phyloP scores from a whole-genome alignment of 2,888 invertebrate species.

The Drosophila mettleri region DNA sequence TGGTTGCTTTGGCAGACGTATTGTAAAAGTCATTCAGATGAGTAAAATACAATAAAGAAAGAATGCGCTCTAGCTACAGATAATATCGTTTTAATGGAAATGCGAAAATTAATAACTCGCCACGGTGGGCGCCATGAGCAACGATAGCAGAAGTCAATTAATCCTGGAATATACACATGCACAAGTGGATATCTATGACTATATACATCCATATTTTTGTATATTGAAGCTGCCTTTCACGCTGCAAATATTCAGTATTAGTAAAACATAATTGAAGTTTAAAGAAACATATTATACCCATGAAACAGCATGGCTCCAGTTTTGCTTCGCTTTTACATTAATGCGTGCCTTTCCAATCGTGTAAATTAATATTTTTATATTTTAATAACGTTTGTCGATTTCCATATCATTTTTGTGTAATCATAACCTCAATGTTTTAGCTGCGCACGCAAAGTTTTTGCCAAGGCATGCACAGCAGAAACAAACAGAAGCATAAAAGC shows the following conservation, averaged over 20 bases:
- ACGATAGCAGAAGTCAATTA: constrained; percentile 36
- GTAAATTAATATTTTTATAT: constrained; percentile 3
- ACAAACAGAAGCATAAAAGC: constrained; percentile 32
- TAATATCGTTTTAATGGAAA: constrained; percentile 48
- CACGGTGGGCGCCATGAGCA: constrained; percentile 21
- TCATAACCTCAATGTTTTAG: constrained; percentile 32
- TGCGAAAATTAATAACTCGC: constrained; percentile 54
- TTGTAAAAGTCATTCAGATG: constrained; percentile 45
- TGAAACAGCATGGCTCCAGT: not conserved
- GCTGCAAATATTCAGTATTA: not conserved
- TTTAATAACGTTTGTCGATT: constrained; percentile 15
- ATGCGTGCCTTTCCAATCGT: constrained; percentile 5
- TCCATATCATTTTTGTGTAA: constrained; percentile 15
- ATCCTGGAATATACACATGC: constrained; percentile 1
- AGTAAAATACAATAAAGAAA: constrained; percentile 30
- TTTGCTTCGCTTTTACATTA: not conserved
- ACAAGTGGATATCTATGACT: too few species aligned
- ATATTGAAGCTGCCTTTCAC: not conserved
- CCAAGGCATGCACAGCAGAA: constrained; percentile 31
- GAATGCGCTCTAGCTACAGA: constrained; percentile 11
- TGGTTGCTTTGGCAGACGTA: constrained; percentile 1
- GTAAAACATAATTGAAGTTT: too few species aligned
- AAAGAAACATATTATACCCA: not conserved
- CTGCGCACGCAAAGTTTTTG: constrained; percentile 24
- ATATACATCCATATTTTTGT: not conserved